Conservation (phyloP, 2,888 invertebrate genomes). For the Erebia palarica region DNA sequence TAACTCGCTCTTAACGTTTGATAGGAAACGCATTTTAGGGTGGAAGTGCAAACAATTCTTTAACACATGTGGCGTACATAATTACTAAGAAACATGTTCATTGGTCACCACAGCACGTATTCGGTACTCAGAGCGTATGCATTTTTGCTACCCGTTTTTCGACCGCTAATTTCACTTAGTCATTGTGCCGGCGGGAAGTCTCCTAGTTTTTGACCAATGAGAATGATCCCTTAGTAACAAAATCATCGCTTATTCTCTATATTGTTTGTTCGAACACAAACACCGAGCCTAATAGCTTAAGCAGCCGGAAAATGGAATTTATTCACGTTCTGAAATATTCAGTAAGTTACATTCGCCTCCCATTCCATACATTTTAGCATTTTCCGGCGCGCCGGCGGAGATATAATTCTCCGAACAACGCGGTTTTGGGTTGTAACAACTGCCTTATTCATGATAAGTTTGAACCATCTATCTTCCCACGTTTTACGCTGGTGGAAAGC, state of each 20-base stretch:
- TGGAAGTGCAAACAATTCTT: too few relatives aligned
- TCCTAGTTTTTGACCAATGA: too few relatives aligned
- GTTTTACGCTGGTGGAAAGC: conserved; percentile 28
- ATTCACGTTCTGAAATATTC: conserved; percentile 23
- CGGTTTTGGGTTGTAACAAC: conserved; percentile 35
- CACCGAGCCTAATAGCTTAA: conserved; percentile 12
- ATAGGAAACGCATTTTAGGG: too few relatives aligned
- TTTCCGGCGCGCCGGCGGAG: conserved; percentile 20
- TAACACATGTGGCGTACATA: too few relatives aligned
- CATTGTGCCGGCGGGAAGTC: too few relatives aligned
- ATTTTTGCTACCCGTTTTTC: too few relatives aligned
- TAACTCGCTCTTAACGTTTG: too few relatives aligned
- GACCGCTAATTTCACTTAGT: too few relatives aligned
- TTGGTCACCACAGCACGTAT: too few relatives aligned
- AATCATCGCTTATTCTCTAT: neutral
- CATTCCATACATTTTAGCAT: conserved; percentile 24
- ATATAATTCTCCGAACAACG: conserved; percentile 33
- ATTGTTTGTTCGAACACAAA: conserved; percentile 4
- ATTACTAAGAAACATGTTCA: too few relatives aligned
- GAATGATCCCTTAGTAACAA: neutral
- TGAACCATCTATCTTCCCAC: conserved; percentile 33
- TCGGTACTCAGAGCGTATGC: too few relatives aligned
- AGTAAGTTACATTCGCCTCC: conserved; percentile 23
- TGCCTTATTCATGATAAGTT: conserved; percentile 37
- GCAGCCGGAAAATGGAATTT: conserved; percentile 17